These are phyloP conservation scores for Illadopsis cleaveri DNA, from an alignment of 2,113 vertebrate genomes.

Conservation along the genomic window DNA sequence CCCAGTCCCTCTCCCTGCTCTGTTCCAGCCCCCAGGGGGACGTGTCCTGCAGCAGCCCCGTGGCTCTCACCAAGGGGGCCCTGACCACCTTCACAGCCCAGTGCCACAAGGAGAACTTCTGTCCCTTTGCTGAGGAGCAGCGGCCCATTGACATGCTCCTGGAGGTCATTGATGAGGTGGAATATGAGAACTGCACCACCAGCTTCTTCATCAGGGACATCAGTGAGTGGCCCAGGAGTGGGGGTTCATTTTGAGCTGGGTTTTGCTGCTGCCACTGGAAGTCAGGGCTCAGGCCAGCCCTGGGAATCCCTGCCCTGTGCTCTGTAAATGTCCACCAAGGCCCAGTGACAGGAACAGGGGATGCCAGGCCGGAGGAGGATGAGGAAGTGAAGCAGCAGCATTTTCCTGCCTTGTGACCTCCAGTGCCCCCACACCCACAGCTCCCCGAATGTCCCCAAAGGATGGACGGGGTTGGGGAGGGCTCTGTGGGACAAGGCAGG, in stretches of 20 bases:
- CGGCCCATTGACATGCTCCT: constrained; percentile 50
- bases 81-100: constrained; percentile 21
- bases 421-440: neutral
- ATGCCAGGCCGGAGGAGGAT: neutral
- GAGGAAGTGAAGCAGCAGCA: constrained; percentile 44
- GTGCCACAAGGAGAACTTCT: constrained; percentile 62
- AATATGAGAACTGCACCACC: constrained; percentile 72
- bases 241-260: neutral
- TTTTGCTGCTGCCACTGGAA: neutral
- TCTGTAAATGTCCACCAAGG: neutral
- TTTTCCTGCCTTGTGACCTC: neutral
- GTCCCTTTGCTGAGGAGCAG: constrained; percentile 70
- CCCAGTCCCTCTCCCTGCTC: neutral
- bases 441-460: neutral
- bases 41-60: constrained; percentile 52
- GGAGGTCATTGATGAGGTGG: constrained; percentile 53
- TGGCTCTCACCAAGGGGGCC: neutral
- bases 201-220: constrained; percentile 80
- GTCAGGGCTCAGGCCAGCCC: neutral
- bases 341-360: constrained; percentile 18
- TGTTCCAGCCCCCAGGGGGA: constrained; percentile 12
- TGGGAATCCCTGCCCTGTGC: constrained; percentile 17
- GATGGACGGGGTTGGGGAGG: neutral
- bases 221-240: constrained; percentile 45
- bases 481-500: neutral